Evolutionary conservation across 2,888 invertebrate genomes (phyloP), one percentile per base, ranked within the genome.

Genomic region (Furcula furcula): DNA sequence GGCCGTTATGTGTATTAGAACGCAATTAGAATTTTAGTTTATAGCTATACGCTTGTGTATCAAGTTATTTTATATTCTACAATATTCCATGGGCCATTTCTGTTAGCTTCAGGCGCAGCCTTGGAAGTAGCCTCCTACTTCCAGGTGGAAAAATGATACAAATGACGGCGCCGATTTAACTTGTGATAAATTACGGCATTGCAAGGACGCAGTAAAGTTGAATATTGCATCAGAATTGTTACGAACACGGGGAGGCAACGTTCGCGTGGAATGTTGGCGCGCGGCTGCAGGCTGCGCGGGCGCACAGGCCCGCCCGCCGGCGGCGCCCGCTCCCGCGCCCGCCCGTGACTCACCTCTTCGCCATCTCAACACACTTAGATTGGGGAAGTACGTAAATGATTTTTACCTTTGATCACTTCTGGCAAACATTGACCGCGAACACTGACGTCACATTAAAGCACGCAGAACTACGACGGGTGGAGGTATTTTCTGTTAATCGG

Each of bases 191-290:
- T 88, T 87, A 87, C 86, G 86, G 86, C 87, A 87, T 86, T 87
- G 87, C 87, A 88, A 88, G 87, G 86, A 87, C 86, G 86, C 84
- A 77, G 83, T 86, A 86, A 85, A 86, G 85, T 85, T 86, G 84
- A 87, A 86, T 86, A 84, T 86, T 87, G 87, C 86, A 85, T 87
- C 86, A 87, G 82, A 80, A 78, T 62, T 66, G 73, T 72, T 72
- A 79, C 74, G 70, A 76, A 62, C 70, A 65, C 67, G 59, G 74
- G 78, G 76, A 86, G 86, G 83, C 85, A 86, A 86, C 69, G 86
- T 49, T 81, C 86, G 77, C 78, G 62, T 63, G 86, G 87, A 87
- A 87, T 87, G 87, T 69, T 65, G 77, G 76, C 70, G 55, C 55
- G 69, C 70, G 61, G 51, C 50, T 38, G 55, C 47, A 43, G 62